phyloP scores from a whole-genome alignment of 1,140 invertebrate genomes.

The Drosophila athabasca region DNA sequence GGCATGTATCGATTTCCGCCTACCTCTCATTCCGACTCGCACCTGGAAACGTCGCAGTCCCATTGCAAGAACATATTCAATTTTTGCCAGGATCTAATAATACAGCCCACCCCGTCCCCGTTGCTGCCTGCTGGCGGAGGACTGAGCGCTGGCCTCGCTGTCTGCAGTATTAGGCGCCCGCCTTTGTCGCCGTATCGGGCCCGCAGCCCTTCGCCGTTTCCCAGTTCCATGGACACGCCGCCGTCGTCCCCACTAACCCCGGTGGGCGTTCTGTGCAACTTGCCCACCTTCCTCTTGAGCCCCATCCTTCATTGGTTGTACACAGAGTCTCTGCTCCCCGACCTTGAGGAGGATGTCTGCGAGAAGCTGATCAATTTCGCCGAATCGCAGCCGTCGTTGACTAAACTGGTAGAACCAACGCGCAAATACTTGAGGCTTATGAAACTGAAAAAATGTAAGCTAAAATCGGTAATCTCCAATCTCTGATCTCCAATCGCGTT shows the following conservation, averaged over 20 bases:
- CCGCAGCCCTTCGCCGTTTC: conserved; percentile 74
- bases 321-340: conserved; percentile 86
- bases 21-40: conserved; percentile 74
- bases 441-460: conserved; percentile 87
- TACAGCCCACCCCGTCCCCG: conserved; percentile 50
- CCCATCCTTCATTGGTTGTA: conserved; percentile 87
- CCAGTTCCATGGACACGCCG: conserved; percentile 75
- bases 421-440: conserved; percentile 86
- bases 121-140: not conserved
- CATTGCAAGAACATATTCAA: conserved; percentile 79
- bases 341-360: conserved; percentile 85
- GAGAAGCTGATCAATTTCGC: conserved; percentile 85
- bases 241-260: conserved; percentile 79
- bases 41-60: conserved; percentile 60
- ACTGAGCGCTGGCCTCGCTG: conserved; percentile 10
- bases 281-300: conserved; percentile 86
- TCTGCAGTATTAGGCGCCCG: conserved; percentile 67
- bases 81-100: conserved; percentile 72
- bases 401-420: conserved; percentile 85
- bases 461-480: no score
- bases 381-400: conserved; percentile 84
- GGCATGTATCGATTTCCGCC: conserved; percentile 49
- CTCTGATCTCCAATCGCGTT: no score
- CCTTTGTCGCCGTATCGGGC: conserved; percentile 75
- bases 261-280: conserved; percentile 69